phyloP scores from a whole-genome alignment of 2,113 vertebrate species.

The Larimichthys polyactis region DNA sequence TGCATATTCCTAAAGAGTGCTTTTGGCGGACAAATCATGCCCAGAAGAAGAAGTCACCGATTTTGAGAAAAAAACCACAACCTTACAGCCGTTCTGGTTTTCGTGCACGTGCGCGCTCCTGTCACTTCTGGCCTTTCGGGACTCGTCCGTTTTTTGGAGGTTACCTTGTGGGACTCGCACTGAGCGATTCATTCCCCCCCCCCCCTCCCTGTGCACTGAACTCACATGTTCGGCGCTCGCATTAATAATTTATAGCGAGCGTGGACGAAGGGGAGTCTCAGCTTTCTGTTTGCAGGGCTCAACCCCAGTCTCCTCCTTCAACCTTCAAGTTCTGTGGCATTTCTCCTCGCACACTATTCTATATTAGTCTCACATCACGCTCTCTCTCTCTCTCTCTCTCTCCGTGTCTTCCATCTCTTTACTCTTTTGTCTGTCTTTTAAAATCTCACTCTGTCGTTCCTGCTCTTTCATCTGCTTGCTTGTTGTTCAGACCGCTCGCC shows the following conservation, averaged over 20 bases:
- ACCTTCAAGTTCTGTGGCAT: conserved; percentile 33
- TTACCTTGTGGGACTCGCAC: conserved; percentile 56
- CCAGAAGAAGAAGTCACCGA: neutral
- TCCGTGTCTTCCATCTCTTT: conserved; percentile 1
- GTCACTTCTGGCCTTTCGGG: conserved; percentile 21
- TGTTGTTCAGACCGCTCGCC: conserved; percentile 26
- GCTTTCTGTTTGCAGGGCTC: conserved; percentile 44
- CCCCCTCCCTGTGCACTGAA: conserved; percentile 56
- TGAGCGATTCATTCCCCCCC: conserved; percentile 49
- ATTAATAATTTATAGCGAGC: conserved; percentile 74
- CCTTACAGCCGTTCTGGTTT: neutral
- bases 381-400: neutral
- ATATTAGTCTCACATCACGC: conserved; percentile 46
- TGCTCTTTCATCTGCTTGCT: conserved; percentile 28
- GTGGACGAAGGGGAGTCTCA: conserved; percentile 55
- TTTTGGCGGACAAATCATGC: neutral
- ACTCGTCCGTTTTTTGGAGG: conserved; percentile 54
- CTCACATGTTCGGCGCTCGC: conserved; percentile 65
- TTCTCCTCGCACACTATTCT: conserved; percentile 19
- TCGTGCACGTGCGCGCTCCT: conserved; percentile 19
- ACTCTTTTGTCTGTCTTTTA: conserved; percentile 37
- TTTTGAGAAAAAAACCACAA: conserved; percentile 25
- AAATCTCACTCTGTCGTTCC: conserved; percentile 19
- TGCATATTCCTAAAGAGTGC: neutral
- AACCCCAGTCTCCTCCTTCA: conserved; percentile 47